These are phyloP conservation scores for Napeogenes sylphis DNA, from an alignment of 2,888 invertebrate genomes.

Conservation along the genomic window DNA sequence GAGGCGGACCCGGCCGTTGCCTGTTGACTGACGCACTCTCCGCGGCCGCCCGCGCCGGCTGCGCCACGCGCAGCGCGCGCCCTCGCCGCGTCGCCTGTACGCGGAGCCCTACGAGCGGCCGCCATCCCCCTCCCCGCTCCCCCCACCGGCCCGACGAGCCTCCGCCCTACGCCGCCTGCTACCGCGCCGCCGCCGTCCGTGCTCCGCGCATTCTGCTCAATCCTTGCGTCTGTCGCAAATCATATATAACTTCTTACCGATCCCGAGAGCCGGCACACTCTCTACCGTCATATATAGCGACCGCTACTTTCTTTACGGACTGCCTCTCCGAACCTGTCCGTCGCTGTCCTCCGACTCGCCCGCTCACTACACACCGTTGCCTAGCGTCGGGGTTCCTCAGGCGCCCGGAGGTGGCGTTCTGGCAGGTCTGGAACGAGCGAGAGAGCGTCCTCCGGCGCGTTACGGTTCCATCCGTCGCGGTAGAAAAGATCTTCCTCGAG, in stretches of 20 bases:
- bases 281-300: constrained; percentile 72
- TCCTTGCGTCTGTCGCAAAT: constrained; percentile 36
- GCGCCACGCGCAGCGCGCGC: constrained; percentile 39
- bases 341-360: constrained; percentile 36
- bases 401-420: constrained; percentile 29
- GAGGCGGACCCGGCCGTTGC: constrained; percentile 51
- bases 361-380: constrained; percentile 21
- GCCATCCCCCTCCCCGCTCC: constrained; percentile 37
- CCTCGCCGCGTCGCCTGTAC: constrained; percentile 44
- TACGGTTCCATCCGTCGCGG: constrained; percentile 30
- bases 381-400: constrained; percentile 23
- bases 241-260: constrained; percentile 48
- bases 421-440: constrained; percentile 12
- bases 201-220: constrained; percentile 33
- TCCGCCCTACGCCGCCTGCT: constrained; percentile 36
- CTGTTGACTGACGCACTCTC: constrained; percentile 59
- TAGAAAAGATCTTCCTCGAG: constrained; percentile 33
- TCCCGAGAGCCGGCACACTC: constrained; percentile 45
- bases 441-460: constrained; percentile 29
- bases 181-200: constrained; percentile 37
- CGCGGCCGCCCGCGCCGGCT: constrained; percentile 46
- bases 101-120: constrained; percentile 39
- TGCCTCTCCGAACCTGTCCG: constrained; percentile 51
- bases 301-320: constrained; percentile 68
- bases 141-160: constrained; percentile 27